Percentiles rank a stretch among this genome's conserved stretches.
Evolutionary conservation across 2,888 invertebrate genomes (phyloP).

Genomic region (Epirrita christyi): DNA sequence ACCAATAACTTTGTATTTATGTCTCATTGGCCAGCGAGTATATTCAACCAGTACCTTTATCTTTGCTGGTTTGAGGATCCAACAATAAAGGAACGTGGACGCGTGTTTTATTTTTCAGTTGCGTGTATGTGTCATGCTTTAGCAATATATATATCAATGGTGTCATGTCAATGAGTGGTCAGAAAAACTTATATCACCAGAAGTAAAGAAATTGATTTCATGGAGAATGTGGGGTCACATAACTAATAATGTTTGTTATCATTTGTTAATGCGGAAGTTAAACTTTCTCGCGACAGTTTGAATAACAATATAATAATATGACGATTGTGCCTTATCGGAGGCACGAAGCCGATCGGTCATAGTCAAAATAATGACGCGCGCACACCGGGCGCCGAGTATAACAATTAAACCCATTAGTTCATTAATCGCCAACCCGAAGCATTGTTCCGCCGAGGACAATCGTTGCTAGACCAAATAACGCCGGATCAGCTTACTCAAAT

Average conservation of each 20-base stretch:
- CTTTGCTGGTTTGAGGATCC: slow-evolving; percentile 46
- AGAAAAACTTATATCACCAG: background rate
- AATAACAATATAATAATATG: slow-evolving; percentile 66
- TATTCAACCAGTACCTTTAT: slow-evolving; percentile 50
- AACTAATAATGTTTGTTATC: slow-evolving; percentile 17
- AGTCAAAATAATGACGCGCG: slow-evolving; percentile 78
- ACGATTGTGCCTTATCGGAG: slow-evolving; percentile 74
- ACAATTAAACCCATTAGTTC: slow-evolving; percentile 78
- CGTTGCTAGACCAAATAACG: slow-evolving; percentile 80
- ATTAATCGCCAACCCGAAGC: slow-evolving; percentile 71
- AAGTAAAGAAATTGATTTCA: background rate
- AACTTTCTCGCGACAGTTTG: slow-evolving; percentile 62
- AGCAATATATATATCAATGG: background rate
- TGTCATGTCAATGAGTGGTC: background rate
- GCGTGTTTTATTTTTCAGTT: slow-evolving; percentile 5
- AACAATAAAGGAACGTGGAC: slow-evolving; percentile 24
- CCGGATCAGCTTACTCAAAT: slow-evolving; percentile 65
- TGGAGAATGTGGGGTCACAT: too few species aligned
- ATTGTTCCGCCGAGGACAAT: slow-evolving; percentile 78
- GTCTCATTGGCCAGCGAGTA: slow-evolving; percentile 63
- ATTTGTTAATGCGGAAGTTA: slow-evolving; percentile 53
- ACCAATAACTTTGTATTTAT: slow-evolving; percentile 76
- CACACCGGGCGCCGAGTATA: slow-evolving; percentile 52
- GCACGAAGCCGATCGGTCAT: slow-evolving; percentile 74
- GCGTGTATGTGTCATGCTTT: background rate